A percentile compares a stretch with the other conserved stretches of the same genome.
phyloP scores from a whole-genome alignment of 2,797 vertebrate species.

The Anguilla marmorata region DNA sequence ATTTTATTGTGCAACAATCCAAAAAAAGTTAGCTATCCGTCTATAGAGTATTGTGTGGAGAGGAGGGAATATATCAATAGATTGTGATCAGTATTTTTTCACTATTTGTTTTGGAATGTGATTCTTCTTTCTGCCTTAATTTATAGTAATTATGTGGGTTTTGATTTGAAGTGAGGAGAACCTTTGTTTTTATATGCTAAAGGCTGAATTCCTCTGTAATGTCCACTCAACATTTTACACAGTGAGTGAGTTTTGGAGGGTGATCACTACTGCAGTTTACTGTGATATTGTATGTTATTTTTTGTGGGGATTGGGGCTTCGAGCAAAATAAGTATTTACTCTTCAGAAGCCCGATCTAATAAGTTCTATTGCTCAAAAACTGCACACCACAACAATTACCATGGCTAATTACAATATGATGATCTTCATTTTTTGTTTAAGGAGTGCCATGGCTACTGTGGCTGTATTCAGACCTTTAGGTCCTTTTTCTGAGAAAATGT shows the following conservation, averaged over 20 bases:
- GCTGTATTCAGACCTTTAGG: neutral
- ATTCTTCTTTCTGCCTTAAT: slow-evolving; percentile 63
- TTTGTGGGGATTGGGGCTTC: neutral
- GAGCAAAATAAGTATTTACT: neutral
- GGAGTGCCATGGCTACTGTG: neutral
- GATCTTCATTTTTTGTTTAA: neutral
- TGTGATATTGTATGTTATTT: slow-evolving; percentile 43
- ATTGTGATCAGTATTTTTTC: slow-evolving; percentile 62
- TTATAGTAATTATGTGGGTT: slow-evolving; percentile 69
- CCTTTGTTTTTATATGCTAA: slow-evolving; percentile 59
- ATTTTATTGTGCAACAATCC: slow-evolving; percentile 63
- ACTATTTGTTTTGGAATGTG: slow-evolving; percentile 63
- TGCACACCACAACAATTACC: slow-evolving; percentile 17
- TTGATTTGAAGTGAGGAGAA: slow-evolving; percentile 61
- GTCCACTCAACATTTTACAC: slow-evolving; percentile 44
- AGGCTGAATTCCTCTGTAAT: slow-evolving; percentile 54
- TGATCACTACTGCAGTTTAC: slow-evolving; percentile 20
- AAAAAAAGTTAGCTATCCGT: slow-evolving; percentile 59
- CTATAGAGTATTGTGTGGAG: slow-evolving; percentile 58
- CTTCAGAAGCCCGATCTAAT: neutral
- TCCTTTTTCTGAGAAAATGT: neutral
- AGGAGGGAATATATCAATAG: slow-evolving; percentile 51
- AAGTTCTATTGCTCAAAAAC: neutral
- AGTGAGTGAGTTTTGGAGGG: slow-evolving; percentile 23
- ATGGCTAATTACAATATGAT: neutral